These are phyloP conservation scores for Muschampia staudingeri DNA, from an alignment of 2,888 invertebrate genomes.

Conservation along the genomic window DNA sequence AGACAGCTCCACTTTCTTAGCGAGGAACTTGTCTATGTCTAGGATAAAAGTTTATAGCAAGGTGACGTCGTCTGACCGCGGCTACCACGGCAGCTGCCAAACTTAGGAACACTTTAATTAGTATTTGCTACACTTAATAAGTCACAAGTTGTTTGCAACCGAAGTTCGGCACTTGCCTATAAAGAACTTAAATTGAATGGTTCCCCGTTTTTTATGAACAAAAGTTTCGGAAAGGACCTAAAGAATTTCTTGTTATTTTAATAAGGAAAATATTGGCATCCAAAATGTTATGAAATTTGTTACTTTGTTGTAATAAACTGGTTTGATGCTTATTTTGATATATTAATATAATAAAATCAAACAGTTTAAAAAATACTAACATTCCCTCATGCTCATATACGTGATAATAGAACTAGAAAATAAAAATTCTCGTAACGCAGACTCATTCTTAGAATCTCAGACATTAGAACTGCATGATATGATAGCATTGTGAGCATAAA, in stretches of 20 bases:
- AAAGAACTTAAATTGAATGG: constrained; percentile 62
- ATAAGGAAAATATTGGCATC: constrained; percentile 38
- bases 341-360: neutral
- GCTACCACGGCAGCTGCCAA: constrained; percentile 74
- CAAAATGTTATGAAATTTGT: neutral
- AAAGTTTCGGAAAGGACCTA: constrained; percentile 71
- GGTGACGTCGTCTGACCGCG: constrained; percentile 75
- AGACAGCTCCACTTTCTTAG: constrained; percentile 72
- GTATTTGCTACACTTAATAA: constrained; percentile 76
- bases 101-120: constrained; percentile 84
- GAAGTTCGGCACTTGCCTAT: constrained; percentile 63
- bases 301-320: constrained; percentile 1
- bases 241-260: constrained; percentile 73
- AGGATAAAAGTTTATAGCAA: constrained; percentile 80
- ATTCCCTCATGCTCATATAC: neutral
- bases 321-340: constrained; percentile 12
- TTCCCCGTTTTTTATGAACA: constrained; percentile 58
- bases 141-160: constrained; percentile 70
- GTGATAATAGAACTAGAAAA: constrained; percentile 13
- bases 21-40: constrained; percentile 69
- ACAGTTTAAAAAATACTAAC: neutral
- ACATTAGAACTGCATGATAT: constrained; percentile 61
- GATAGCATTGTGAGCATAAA: constrained; percentile 75
- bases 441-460: constrained; percentile 18
- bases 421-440: constrained; percentile 29